Conservation (phyloP, 2,888 invertebrate genomes). For the Fragum fragum region DNA sequence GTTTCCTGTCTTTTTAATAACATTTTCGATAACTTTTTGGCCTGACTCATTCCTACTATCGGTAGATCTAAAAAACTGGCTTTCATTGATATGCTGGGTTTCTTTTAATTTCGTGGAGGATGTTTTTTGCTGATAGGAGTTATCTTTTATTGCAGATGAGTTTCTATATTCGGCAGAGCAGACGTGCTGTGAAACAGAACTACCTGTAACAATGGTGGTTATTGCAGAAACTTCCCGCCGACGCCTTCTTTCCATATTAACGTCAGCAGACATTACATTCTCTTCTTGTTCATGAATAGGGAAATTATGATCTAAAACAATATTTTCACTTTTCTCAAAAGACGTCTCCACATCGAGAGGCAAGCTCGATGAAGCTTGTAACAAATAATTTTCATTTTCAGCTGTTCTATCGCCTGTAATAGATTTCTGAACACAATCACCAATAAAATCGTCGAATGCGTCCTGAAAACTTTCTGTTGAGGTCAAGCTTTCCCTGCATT, state of each 20-base stretch:
- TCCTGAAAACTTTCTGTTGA: conserved; percentile 67
- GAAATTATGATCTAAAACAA: background rate
- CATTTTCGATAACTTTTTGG: conserved; percentile 46
- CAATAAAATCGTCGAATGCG: conserved; percentile 59
- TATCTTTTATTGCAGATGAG: conserved; percentile 43
- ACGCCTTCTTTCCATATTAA: conserved; percentile 20
- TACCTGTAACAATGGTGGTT: conserved; percentile 26
- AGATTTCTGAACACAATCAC: conserved; percentile 18
- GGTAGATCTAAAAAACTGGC: conserved; percentile 41
- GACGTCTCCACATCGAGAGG: conserved; percentile 13
- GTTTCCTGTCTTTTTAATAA: conserved; percentile 60
- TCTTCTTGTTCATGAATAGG: background rate
- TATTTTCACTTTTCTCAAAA: conserved; percentile 15
- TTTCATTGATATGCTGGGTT: conserved; percentile 41
- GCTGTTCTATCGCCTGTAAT: background rate
- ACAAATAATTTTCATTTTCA: conserved; percentile 54
- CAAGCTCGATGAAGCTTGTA: conserved; percentile 45
- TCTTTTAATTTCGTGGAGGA: conserved; percentile 29
- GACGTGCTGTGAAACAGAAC: conserved; percentile 13
- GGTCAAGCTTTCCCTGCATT: conserved; percentile 35
- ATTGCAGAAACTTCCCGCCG: background rate
- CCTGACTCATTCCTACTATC: conserved; percentile 45
- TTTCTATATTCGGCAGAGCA: conserved; percentile 32
- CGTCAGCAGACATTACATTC: background rate
- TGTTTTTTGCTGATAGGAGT: conserved; percentile 35